Conservation (phyloP, 2,797 vertebrate species). For the Pseudochirops cupreus region DNA sequence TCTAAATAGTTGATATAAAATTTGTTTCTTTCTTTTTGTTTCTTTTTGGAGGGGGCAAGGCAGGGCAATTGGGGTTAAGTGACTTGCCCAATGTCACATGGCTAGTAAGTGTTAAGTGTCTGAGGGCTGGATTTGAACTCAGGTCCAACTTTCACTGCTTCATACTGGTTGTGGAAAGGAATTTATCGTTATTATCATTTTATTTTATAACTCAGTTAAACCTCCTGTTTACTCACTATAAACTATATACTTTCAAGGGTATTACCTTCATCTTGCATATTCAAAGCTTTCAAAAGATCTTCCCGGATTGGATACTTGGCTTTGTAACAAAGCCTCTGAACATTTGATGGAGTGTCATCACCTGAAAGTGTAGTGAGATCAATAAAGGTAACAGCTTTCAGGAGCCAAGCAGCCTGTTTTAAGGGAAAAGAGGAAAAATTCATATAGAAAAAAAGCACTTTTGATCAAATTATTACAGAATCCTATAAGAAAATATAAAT, state of each 20-base stretch:
- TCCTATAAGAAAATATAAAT: neutral
- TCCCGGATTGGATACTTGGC: slow-evolving; percentile 91
- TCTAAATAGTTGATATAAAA: neutral
- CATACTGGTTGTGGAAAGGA: neutral
- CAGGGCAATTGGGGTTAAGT: too few species aligned
- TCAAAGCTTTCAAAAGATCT: slow-evolving; percentile 91
- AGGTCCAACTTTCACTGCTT: neutral
- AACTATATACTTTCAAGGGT: neutral
- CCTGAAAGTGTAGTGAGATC: slow-evolving; percentile 96
- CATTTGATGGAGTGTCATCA: slow-evolving; percentile 93
- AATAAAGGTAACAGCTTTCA: slow-evolving; percentile 94
- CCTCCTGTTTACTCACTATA: neutral
- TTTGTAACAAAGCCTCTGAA: slow-evolving; percentile 94
- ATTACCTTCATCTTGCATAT: slow-evolving; percentile 93
- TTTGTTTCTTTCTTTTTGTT: too few species aligned
- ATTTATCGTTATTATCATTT: neutral
- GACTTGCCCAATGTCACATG: too few species aligned
- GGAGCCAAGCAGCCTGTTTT: slow-evolving; percentile 93
- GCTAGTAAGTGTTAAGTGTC: too few species aligned
- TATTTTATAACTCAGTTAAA: neutral
- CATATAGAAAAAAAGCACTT: slow-evolving; percentile 5
- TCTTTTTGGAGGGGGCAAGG: too few species aligned
- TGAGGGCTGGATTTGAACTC: too few species aligned
- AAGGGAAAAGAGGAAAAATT: slow-evolving; percentile 34
- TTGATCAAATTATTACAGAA: neutral